phyloP scores from a whole-genome alignment of 1,140 invertebrate genomes.

The Brachionus asplanchnoidis region DNA sequence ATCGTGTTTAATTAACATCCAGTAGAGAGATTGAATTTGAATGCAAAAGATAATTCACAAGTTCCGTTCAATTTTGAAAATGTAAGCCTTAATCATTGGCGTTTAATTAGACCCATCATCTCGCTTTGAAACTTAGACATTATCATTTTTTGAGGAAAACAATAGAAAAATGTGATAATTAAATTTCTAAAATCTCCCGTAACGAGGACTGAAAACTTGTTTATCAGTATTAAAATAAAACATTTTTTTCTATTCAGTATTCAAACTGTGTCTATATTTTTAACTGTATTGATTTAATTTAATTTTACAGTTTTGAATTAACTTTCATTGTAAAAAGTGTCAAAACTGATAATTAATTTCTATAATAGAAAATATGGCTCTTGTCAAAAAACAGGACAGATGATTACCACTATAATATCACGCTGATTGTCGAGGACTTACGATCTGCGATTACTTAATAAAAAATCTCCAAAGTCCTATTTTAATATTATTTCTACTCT shows the following conservation, averaged over 20 bases:
- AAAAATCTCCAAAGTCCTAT: background rate
- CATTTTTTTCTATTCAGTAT: conserved; percentile 1
- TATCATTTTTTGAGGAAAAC: background rate
- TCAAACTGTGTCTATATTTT: conserved; percentile 2
- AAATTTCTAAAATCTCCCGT: conserved; percentile 1
- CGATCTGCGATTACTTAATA: background rate
- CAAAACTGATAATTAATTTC: conserved; percentile 11
- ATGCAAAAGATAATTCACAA: conserved; percentile 27
- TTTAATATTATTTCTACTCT: background rate
- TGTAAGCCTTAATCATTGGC: background rate
- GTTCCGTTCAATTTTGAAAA: background rate
- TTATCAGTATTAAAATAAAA: conserved; percentile 9
- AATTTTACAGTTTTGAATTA: conserved; percentile 26
- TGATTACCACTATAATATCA: background rate
- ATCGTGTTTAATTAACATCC: conserved; percentile 10
- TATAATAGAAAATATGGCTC: background rate
- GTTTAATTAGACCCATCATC: conserved; percentile 23
- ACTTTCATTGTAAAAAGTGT: background rate
- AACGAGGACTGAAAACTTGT: background rate
- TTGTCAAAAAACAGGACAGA: background rate
- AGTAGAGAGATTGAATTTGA: background rate
- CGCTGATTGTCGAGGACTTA: background rate
- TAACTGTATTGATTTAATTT: background rate
- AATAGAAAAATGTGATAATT: conserved; percentile 31
- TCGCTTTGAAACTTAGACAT: conserved; percentile 16